A percentile compares a stretch with the other conserved stretches of the same genome.
phyloP scores from a whole-genome alignment of 2,888 invertebrate species.

The Agriotes lineatus region DNA sequence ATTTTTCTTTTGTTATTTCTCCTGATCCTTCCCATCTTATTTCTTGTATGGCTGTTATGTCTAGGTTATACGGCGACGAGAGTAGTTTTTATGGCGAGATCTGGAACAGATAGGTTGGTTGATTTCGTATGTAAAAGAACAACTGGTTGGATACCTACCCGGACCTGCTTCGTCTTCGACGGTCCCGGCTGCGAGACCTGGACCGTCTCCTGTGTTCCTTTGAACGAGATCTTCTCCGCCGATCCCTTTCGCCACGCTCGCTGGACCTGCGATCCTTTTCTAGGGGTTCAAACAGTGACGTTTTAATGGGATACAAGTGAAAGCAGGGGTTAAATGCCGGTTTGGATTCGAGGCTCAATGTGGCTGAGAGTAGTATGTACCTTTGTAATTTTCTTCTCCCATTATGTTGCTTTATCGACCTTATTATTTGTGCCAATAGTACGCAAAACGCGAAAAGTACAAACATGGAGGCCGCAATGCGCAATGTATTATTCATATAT shows the following conservation, averaged over 20 bases:
- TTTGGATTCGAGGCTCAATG: background rate
- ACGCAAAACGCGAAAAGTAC: background rate
- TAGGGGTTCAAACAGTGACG: constrained; percentile 2
- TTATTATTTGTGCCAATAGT: background rate
- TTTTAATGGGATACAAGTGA: background rate
- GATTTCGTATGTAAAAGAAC: background rate
- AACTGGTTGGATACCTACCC: constrained; percentile 52
- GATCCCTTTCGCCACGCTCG: constrained; percentile 55
- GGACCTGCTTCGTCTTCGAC: constrained; percentile 69
- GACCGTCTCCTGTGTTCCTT: constrained; percentile 68
- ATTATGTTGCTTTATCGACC: too few species aligned
- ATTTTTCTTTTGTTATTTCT: too few species aligned
- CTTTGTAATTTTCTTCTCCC: constrained; percentile 52
- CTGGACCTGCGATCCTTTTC: constrained; percentile 51
- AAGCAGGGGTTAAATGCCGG: background rate
- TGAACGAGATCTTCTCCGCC: constrained; percentile 72
- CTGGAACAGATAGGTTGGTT: constrained; percentile 3
- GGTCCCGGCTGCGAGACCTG: constrained; percentile 65
- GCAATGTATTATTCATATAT: too few species aligned
- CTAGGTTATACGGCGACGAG: constrained; percentile 86
- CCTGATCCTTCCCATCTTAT: too few species aligned
- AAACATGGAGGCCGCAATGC: constrained; percentile 3
- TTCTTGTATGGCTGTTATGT: too few species aligned
- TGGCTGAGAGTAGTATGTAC: constrained; percentile 18
- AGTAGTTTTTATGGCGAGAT: constrained; percentile 65